phyloP scores from a whole-genome alignment of 2,113 vertebrate species.

The Tichodroma muraria region DNA sequence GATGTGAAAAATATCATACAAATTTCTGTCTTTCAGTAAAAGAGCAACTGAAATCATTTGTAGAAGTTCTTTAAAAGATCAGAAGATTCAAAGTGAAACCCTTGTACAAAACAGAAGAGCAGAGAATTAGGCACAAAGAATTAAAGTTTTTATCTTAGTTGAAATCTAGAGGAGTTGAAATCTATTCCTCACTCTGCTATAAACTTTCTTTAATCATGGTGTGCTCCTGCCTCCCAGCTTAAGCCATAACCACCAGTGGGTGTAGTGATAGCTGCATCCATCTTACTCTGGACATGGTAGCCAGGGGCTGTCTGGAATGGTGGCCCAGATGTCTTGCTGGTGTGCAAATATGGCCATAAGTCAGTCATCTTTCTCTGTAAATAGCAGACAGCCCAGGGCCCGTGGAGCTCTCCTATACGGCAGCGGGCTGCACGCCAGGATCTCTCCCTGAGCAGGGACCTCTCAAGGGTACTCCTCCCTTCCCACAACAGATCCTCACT shows the following conservation, averaged over 20 bases:
- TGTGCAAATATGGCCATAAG: not conserved
- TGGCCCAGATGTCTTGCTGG: not conserved
- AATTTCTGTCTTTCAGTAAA: not conserved
- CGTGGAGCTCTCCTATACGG: not conserved
- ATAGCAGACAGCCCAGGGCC: not conserved
- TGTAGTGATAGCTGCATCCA: too few species aligned
- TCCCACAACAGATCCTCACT: not conserved
- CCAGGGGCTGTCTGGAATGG: not conserved
- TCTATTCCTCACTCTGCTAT: not conserved
- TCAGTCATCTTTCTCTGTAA: not conserved
- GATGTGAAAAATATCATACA: not conserved
- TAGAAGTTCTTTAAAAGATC: not conserved
- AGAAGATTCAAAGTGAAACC: not conserved
- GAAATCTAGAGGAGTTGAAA: not conserved
- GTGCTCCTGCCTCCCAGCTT: not conserved
- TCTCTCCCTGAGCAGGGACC: not conserved
- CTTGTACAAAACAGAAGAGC: not conserved
- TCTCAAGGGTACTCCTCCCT: not conserved
- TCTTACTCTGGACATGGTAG: not conserved
- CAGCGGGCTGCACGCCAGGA: not conserved
- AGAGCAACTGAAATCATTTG: not conserved
- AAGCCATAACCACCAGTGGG: not conserved
- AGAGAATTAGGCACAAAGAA: not conserved
- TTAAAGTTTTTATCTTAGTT: not conserved
- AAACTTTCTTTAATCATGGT: not conserved